Evolutionary conservation across 2,113 vertebrate species (phyloP).

Genomic region (Vimba vimba): DNA sequence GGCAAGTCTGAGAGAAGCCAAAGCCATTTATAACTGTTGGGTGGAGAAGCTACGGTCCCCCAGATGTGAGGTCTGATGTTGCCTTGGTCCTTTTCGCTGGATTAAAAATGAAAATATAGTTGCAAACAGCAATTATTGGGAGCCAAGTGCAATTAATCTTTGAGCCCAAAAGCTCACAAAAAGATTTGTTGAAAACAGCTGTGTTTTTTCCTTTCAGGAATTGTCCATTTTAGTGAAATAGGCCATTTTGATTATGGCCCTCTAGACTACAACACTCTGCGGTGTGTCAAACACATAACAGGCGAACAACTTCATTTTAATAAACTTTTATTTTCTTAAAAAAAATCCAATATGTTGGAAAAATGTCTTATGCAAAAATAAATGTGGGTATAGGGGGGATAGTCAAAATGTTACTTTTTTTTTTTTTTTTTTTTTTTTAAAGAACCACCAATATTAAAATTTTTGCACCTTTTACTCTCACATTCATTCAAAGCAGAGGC

Average conservation of each 20-base stretch:
- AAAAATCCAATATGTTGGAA: background rate
- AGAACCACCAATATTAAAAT: background rate
- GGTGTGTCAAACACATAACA: background rate
- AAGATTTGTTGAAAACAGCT: background rate
- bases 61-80: background rate
- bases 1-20: background rate
- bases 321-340: background rate
- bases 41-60: background rate
- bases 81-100: background rate
- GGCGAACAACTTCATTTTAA: background rate
- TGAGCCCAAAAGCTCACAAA: background rate
- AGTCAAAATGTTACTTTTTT: background rate
- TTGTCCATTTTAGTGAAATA: background rate
- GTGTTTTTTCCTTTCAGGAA: background rate
- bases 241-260: background rate
- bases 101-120: background rate
- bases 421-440: background rate
- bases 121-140: background rate
- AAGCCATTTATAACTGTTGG: constrained; percentile 1
- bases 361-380: background rate
- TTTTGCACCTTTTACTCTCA: background rate
- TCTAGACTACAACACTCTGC: background rate
- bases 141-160: background rate
- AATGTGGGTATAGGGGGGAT: background rate
- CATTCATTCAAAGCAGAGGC: background rate